These are phyloP conservation scores for Lobophora halterata DNA, from an alignment of 2,888 invertebrate genomes.

Conservation along the genomic window DNA sequence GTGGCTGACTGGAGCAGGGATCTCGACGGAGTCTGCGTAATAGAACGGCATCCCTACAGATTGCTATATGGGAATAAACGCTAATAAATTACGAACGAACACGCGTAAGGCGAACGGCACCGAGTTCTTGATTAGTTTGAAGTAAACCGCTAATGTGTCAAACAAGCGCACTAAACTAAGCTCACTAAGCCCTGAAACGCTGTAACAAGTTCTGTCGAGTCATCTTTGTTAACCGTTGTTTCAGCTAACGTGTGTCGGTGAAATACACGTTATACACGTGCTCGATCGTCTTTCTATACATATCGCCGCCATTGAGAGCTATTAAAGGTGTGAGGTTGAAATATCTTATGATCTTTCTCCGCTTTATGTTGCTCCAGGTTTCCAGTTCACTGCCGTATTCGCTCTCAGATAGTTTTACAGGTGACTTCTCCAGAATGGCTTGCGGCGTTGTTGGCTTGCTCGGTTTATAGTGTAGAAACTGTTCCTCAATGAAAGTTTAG, in stretches of 20 bases:
- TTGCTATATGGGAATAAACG: constrained; percentile 78
- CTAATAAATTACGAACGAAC: constrained; percentile 79
- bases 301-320: constrained; percentile 34
- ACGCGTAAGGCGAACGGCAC: constrained; percentile 68
- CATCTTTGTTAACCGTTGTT: constrained; percentile 25
- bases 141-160: constrained; percentile 69
- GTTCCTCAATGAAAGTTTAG: constrained; percentile 11
- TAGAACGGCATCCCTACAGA: constrained; percentile 76
- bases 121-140: constrained; percentile 77
- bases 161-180: constrained; percentile 44
- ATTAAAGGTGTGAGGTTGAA: constrained; percentile 35
- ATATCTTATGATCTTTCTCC: constrained; percentile 36
- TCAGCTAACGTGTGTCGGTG: constrained; percentile 26
- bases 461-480: constrained; percentile 13
- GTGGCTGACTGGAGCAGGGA: constrained; percentile 72
- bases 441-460: constrained; percentile 14
- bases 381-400: constrained; percentile 26
- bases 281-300: constrained; percentile 32
- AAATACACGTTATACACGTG: too few species aligned
- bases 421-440: constrained; percentile 24
- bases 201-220: constrained; percentile 15
- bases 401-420: constrained; percentile 28
- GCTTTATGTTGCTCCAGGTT: constrained; percentile 25
- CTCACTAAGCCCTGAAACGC: constrained; percentile 16
- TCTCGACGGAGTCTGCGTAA: constrained; percentile 79